Conservation (phyloP, 2,888 invertebrate genomes). For the Gortyna flavago region DNA sequence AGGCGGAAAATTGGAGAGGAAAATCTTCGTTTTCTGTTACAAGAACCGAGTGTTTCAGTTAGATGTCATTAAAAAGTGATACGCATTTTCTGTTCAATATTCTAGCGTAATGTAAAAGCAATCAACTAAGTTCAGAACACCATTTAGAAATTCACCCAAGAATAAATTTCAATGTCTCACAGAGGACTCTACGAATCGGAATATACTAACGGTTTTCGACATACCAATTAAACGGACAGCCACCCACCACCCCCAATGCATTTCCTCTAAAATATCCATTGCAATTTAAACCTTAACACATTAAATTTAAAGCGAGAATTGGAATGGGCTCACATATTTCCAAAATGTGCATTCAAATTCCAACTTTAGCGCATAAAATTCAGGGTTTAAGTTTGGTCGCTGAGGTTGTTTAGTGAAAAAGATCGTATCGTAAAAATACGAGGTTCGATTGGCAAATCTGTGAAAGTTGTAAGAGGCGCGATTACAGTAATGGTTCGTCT, state of each 20-base stretch:
- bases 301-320: constrained; percentile 40
- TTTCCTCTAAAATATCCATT: constrained; percentile 33
- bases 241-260: constrained; percentile 46
- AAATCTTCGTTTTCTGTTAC: not conserved
- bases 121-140: constrained; percentile 18
- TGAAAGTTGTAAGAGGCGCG: constrained; percentile 51
- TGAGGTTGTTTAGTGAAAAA: constrained; percentile 57
- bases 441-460: constrained; percentile 64
- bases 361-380: constrained; percentile 46
- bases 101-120: constrained; percentile 41
- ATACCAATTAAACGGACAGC: constrained; percentile 69
- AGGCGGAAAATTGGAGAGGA: not conserved
- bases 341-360: constrained; percentile 33
- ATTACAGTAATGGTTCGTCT: constrained; percentile 53
- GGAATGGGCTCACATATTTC: constrained; percentile 7
- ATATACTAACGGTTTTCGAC: constrained; percentile 64
- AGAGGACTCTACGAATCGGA: constrained; percentile 39
- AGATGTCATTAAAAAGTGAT: constrained; percentile 23
- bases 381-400: constrained; percentile 32
- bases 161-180: constrained; percentile 53
- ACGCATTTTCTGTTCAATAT: constrained; percentile 6
- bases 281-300: constrained; percentile 51
- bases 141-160: constrained; percentile 31
- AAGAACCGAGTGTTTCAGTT: constrained; percentile 15
- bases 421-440: constrained; percentile 68